Evolutionary conservation across 2,797 vertebrate genomes (phyloP).

Genomic region (Choloepus didactylus): DNA sequence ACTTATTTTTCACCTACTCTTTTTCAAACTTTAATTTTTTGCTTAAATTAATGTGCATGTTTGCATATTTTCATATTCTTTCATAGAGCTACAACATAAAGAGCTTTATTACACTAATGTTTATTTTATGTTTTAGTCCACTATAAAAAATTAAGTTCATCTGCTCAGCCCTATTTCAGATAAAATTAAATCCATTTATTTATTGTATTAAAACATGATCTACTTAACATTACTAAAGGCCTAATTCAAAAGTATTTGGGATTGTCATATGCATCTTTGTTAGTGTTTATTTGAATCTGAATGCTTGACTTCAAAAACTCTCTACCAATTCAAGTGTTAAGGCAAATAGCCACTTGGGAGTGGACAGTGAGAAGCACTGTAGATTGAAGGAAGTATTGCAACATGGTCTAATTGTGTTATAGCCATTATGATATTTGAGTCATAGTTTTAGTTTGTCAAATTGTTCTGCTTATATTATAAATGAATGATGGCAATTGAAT

Average conservation of each 20-base stretch:
- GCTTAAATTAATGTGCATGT: neutral
- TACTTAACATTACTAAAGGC: neutral
- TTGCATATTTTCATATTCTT: slow-evolving; percentile 33
- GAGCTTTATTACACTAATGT: neutral
- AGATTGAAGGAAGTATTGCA: neutral
- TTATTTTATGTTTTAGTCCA: neutral
- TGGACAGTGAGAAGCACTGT: neutral
- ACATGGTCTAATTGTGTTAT: neutral
- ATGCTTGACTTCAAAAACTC: neutral
- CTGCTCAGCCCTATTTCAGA: neutral
- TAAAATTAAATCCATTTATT: neutral
- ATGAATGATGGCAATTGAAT: neutral
- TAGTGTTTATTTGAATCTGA: neutral
- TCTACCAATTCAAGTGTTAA: neutral
- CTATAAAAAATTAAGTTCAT: neutral
- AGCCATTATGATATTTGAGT: neutral
- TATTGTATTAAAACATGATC: neutral
- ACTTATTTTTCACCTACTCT: slow-evolving; percentile 38
- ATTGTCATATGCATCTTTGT: neutral
- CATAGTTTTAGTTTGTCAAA: neutral
- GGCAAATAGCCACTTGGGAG: neutral
- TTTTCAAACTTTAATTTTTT: slow-evolving; percentile 35
- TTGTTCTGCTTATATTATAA: neutral
- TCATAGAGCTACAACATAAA: neutral
- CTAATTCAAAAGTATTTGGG: neutral